These are phyloP conservation scores for Rana temporaria DNA, from an alignment of 2,113 vertebrate genomes.

Conservation along the genomic window DNA sequence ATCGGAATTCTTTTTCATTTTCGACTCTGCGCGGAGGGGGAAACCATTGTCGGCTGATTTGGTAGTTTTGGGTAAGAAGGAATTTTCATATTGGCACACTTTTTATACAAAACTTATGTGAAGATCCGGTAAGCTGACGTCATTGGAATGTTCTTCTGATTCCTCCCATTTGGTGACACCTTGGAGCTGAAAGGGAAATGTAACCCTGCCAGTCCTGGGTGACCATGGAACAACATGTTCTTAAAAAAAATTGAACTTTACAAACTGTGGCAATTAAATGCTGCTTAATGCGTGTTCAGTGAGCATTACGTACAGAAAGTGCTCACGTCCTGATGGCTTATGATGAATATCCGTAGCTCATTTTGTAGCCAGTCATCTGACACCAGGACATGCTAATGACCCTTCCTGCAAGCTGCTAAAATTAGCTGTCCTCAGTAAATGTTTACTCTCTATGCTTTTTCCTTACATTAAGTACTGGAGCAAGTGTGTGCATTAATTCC, in stretches of 20 bases:
- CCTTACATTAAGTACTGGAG: constrained; percentile 4
- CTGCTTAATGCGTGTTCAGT: no score
- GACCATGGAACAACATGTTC: neutral
- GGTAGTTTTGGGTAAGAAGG: no score
- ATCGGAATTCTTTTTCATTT: no score
- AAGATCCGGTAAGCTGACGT: constrained; percentile 40
- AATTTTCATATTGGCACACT: no score
- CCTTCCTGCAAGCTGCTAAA: neutral
- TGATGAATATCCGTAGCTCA: neutral
- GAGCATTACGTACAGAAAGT: neutral
- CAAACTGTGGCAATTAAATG: no score
- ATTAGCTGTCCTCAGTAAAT: constrained; percentile 25
- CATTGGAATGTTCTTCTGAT: constrained; percentile 43
- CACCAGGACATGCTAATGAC: neutral
- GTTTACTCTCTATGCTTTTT: constrained; percentile 6
- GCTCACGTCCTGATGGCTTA: neutral
- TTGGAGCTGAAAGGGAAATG: constrained; percentile 9
- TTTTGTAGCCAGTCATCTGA: neutral
- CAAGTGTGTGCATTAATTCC: neutral
- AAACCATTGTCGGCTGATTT: no score
- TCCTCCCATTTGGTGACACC: constrained; percentile 36
- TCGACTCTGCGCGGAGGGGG: no score
- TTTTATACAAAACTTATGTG: neutral
- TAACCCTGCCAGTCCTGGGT: neutral
- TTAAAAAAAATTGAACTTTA: no score